Evolutionary conservation across 1,140 invertebrate genomes (phyloP), one percentile per base, ranked within the genome.

Genomic region (Cydia pomonella): DNA sequence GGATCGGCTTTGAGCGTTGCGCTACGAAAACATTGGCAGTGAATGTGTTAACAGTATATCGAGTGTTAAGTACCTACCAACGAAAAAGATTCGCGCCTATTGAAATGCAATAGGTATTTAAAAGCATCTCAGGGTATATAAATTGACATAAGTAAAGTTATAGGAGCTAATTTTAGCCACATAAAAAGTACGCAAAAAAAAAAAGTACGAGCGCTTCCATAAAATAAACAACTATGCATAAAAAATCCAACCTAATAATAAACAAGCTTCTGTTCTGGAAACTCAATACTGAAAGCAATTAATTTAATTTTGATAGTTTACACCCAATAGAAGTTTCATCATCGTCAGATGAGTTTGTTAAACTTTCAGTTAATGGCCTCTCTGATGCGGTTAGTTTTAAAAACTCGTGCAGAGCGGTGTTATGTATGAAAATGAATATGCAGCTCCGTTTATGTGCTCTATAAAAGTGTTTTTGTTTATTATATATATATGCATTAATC

Each of bases 311-410:
- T 59, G 53, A 23, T 59, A 59, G 53, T 59, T 59, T 59, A 23
- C 53, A 23, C 53, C 21, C 53, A 59, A 59, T 59, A 59, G 53
- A 23, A 59, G 53, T 59, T 59, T 59, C 21, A 59, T 59, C 53
- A 59, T 12, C 18, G 53, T 9, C 53, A 23, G 53, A 59, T 59
- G 53, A 59, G 53, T 59, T 59, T 21, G 21, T 59, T 59, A 59
- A 59, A 59, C 53, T 59, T 59, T 59, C 53, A 59, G 53, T 59
- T 59, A 59, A 59, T 59, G 21, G 53, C 53, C 53, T 23, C 53
- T 23, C 21, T 59, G 53, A 59, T 23, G 21, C 53, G 53, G 53
- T 59, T 59, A 59, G 53, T 59, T 59, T 59, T 10, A 59, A 59
- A 59, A 59, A 59, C 53, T 59, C 53, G 53, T 18, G 21, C 53